Evolutionary conservation across 2,888 invertebrate genomes (phyloP).

Genomic region (Malacosoma neustria): DNA sequence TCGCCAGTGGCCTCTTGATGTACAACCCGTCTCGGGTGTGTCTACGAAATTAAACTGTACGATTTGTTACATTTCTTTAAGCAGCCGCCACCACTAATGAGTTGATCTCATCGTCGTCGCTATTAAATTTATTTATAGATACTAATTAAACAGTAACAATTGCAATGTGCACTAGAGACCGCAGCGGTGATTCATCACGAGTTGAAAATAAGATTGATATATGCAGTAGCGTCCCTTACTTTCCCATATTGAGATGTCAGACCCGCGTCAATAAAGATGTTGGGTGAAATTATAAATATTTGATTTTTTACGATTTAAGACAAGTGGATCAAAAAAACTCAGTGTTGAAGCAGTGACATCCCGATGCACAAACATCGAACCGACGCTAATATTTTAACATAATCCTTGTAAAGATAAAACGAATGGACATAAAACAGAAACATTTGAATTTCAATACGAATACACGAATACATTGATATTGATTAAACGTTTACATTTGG

Average conservation of each 20-base stretch:
- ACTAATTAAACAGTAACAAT: not conserved
- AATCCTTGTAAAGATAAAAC: conserved; percentile 67
- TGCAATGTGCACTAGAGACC: not conserved
- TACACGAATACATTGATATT: conserved; percentile 52
- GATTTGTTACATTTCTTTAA: conserved; percentile 68
- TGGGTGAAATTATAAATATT: conserved; percentile 65
- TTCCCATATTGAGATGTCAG: conserved; percentile 55
- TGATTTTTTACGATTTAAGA: conserved; percentile 46
- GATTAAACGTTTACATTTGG: conserved; percentile 52
- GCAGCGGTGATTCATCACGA: not conserved
- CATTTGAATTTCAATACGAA: conserved; percentile 67
- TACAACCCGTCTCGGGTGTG: conserved; percentile 59
- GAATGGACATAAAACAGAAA: conserved; percentile 60
- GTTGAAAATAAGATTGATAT: not conserved
- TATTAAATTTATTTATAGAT: conserved; percentile 1
- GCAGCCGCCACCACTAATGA: conserved; percentile 55
- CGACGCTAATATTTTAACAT: conserved; percentile 69
- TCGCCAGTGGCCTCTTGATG: conserved; percentile 64
- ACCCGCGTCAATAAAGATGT: conserved; percentile 69
- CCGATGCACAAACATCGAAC: conserved; percentile 67
- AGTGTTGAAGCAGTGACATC: conserved; percentile 71
- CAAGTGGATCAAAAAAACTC: conserved; percentile 60
- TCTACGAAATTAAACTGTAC: conserved; percentile 72
- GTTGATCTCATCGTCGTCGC: conserved; percentile 33
- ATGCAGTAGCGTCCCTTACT: conserved; percentile 13